Conservation (phyloP, 64 coral and sea anemone genomes). For the Platygyra sinensis region DNA sequence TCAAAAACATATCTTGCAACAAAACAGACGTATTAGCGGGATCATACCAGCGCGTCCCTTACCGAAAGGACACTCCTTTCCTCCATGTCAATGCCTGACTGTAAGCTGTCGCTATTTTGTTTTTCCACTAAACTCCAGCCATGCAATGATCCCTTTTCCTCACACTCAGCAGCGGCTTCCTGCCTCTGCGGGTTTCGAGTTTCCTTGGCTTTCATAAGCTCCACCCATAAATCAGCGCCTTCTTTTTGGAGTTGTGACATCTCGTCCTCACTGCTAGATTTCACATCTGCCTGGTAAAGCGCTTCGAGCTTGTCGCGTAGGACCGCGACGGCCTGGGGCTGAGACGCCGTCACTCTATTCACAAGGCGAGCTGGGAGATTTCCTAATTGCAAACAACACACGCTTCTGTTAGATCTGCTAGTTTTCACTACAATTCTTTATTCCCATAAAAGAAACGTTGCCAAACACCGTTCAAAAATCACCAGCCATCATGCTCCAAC, state of each 20-base stretch:
- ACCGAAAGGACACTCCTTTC: neutral
- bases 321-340: constrained; percentile 74
- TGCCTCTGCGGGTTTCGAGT: neutral
- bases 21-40: neutral
- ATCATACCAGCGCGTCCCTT: neutral
- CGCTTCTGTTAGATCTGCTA: too few species aligned
- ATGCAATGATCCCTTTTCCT: neutral
- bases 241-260: constrained; percentile 49
- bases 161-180: neutral
- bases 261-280: constrained; percentile 8
- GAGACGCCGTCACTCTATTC: constrained; percentile 79
- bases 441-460: too few species aligned
- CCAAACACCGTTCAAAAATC: too few species aligned
- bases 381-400: constrained; percentile 38
- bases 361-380: constrained; percentile 79
- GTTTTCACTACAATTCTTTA: too few species aligned
- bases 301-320: constrained; percentile 77
- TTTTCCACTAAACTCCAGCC: constrained; percentile 26
- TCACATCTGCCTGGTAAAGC: constrained; percentile 54
- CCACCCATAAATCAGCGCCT: constrained; percentile 56
- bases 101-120: neutral
- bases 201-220: constrained; percentile 68
- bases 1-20: neutral
- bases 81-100: neutral
- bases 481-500: too few species aligned